Percentiles rank a stretch among this genome's conserved stretches.
phyloP scores from a whole-genome alignment of 2,797 vertebrate genomes.

The Lepidocolaptes lacrymiger region DNA sequence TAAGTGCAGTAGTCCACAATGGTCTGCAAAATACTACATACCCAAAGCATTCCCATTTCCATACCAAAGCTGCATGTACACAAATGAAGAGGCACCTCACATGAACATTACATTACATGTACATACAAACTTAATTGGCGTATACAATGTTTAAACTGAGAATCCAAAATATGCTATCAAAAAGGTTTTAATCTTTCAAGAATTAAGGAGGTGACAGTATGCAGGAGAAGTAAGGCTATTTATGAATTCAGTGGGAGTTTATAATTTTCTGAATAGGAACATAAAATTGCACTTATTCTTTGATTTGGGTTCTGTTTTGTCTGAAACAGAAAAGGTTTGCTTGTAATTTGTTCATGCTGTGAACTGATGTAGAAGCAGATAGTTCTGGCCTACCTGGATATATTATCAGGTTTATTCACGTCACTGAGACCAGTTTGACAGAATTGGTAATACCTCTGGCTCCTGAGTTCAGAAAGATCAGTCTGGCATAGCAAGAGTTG shows the following conservation, averaged over 20 bases:
- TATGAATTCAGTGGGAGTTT: neutral
- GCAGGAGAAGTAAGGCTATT: neutral
- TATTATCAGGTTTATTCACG: neutral
- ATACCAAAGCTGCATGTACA: accelerated
- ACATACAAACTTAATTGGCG: neutral
- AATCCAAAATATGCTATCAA: neutral
- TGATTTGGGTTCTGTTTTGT: neutral
- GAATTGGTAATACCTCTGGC: neutral
- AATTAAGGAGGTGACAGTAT: neutral
- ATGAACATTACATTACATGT: neutral
- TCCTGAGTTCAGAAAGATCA: neutral
- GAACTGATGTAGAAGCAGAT: neutral
- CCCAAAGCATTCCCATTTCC: neutral
- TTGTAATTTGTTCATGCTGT: neutral
- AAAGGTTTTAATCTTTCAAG: conserved; percentile 24
- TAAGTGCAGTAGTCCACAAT: neutral
- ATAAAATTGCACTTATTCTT: conserved; percentile 7
- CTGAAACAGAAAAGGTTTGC: neutral
- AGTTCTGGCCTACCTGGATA: neutral
- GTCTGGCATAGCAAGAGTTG: neutral
- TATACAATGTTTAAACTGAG: neutral
- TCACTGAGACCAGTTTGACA: neutral
- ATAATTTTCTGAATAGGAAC: neutral
- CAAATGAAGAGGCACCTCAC: neutral
- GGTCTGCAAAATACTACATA: neutral